Evolutionary conservation across 2,113 vertebrate species (phyloP).

Genomic region (Cavia aperea): DNA sequence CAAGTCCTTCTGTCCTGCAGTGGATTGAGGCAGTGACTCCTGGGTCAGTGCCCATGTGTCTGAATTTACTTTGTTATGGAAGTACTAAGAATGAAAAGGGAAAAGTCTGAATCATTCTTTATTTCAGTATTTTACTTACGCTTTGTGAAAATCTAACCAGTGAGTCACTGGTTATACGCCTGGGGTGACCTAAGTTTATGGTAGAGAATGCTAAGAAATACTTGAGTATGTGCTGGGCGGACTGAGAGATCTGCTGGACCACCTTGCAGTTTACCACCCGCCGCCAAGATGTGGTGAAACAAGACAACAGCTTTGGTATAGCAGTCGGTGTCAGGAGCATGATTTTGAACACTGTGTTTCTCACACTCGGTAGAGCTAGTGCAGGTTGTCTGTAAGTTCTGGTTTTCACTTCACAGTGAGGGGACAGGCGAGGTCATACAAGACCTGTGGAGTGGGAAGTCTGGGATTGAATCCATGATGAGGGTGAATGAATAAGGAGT

Average conservation of each 20-base stretch:
- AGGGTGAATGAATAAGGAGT: too few species aligned
- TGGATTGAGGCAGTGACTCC: too few species aligned
- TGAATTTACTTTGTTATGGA: rapidly evolving
- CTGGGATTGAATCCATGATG: background rate
- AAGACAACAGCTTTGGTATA: background rate
- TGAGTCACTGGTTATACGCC: background rate
- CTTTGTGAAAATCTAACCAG: background rate
- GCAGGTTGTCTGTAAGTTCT: background rate
- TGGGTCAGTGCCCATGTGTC: too few species aligned
- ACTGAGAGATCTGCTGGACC: too few species aligned
- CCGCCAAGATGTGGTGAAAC: background rate
- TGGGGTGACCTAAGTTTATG: rapidly evolving
- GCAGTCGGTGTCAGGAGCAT: background rate
- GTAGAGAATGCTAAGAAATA: background rate
- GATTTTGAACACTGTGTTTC: background rate
- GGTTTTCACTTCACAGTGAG: background rate
- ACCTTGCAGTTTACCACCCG: rapidly evolving
- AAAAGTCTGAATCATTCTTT: background rate
- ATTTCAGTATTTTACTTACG: rapidly evolving
- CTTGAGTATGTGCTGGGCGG: background rate
- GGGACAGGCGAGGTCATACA: background rate
- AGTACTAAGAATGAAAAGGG: too few species aligned
- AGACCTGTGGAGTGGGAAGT: background rate
- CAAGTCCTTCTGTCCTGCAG: rapidly evolving
- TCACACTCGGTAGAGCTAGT: background rate